phyloP scores from a whole-genome alignment of 2,888 invertebrate genomes.

The Meteorus colon region DNA sequence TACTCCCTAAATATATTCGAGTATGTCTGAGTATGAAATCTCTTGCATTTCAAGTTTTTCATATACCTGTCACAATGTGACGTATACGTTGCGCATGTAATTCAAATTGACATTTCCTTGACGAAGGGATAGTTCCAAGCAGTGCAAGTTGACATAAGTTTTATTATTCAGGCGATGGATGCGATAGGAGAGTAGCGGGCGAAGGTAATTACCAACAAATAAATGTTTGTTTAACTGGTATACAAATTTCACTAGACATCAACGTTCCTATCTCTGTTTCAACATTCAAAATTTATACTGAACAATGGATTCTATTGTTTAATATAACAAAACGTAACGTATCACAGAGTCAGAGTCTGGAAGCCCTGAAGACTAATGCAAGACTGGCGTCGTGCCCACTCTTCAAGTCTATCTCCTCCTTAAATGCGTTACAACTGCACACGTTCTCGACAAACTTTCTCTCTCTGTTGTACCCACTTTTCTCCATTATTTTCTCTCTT shows the following conservation, averaged over 20 bases:
- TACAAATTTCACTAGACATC: not conserved
- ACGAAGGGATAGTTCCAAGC: not conserved
- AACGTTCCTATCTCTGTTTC: not conserved
- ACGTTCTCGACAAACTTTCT: conserved; percentile 38
- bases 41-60: not conserved
- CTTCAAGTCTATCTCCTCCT: conserved; percentile 41
- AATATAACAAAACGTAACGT: not conserved
- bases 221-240: not conserved
- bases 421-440: conserved; percentile 39
- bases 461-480: conserved; percentile 12
- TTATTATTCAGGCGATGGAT: not conserved
- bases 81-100: not conserved
- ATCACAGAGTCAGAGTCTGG: conserved; percentile 34
- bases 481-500: not conserved
- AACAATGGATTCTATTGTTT: conserved; percentile 3
- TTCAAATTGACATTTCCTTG: not conserved
- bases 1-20: not conserved
- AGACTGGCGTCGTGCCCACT: conserved; percentile 60
- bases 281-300: not conserved
- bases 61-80: conserved; percentile 1
- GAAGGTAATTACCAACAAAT: not conserved
- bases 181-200: not conserved
- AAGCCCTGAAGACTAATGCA: conserved; percentile 45
- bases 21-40: not conserved
- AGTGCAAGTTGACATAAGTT: not conserved